These are phyloP conservation scores for Diabrotica undecimpunctata DNA, from an alignment of 1,140 invertebrate species.

Conservation along the genomic window DNA sequence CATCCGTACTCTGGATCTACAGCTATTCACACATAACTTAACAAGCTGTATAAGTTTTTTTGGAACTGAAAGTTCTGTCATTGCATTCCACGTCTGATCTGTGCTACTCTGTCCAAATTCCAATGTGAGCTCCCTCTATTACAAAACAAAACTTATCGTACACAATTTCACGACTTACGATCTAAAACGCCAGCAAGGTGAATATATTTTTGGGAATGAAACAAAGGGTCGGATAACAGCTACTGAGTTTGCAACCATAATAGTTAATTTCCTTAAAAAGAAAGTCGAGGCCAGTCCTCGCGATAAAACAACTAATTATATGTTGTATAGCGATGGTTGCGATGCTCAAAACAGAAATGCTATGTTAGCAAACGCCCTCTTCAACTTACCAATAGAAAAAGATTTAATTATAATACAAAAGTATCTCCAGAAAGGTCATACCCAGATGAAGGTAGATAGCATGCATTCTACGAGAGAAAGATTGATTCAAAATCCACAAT, in stretches of 20 bases:
- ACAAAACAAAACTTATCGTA: too few relatives aligned
- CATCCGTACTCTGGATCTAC: too few relatives aligned
- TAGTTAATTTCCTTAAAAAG: conserved; percentile 12
- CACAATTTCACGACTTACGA: too few relatives aligned
- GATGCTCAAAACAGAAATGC: conserved; percentile 24
- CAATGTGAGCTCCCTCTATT: too few relatives aligned
- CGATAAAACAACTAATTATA: conserved; percentile 5
- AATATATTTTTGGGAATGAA: conserved; percentile 13
- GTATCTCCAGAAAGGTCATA: conserved; percentile 39
- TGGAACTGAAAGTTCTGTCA: too few relatives aligned
- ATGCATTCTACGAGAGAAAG: conserved; percentile 39
- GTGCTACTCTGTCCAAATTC: too few relatives aligned
- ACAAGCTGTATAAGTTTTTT: too few relatives aligned
- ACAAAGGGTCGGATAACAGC: conserved; percentile 43
- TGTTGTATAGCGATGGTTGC: conserved; percentile 24
- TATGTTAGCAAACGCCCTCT: conserved; percentile 21
- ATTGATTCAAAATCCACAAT: conserved; percentile 30
- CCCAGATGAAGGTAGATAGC: conserved; percentile 42
- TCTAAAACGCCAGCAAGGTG: too few relatives aligned
- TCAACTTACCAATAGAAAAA: conserved; percentile 16
- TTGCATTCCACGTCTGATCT: too few relatives aligned
- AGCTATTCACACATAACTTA: too few relatives aligned
- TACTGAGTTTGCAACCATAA: conserved; percentile 40
- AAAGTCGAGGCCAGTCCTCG: not conserved
- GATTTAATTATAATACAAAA: conserved; percentile 28